Evolutionary conservation across 2,888 invertebrate genomes (phyloP).

Genomic region (Trachelus troglodyta): DNA sequence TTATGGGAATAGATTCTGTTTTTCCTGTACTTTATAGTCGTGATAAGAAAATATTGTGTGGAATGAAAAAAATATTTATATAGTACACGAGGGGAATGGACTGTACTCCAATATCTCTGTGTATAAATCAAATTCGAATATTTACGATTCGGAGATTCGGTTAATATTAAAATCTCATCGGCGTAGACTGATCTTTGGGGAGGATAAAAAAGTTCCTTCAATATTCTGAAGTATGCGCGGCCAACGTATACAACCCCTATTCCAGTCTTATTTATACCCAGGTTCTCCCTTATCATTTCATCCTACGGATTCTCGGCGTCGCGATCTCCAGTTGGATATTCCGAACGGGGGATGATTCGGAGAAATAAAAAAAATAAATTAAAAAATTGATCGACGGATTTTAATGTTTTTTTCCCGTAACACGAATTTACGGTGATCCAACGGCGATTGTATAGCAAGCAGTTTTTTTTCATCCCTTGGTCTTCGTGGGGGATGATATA

Average conservation of each 20-base stretch:
- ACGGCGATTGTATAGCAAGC: neutral
- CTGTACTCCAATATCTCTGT: neutral
- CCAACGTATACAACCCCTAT: neutral
- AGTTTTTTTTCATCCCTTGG: neutral
- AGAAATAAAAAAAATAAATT: neutral
- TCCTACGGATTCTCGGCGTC: neutral
- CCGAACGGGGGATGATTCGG: neutral
- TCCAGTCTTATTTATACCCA: neutral
- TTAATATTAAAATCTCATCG: neutral
- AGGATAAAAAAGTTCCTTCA: neutral
- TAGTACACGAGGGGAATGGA: neutral
- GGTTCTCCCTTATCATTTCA: neutral
- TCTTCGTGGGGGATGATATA: neutral
- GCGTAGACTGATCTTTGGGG: neutral
- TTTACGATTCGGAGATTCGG: neutral
- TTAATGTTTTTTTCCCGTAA: neutral
- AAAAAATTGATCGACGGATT: neutral
- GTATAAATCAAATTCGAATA: neutral
- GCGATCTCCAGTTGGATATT: neutral
- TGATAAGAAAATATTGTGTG: neutral
- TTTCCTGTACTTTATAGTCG: no score
- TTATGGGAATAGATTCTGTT: no score
- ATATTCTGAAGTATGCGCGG: neutral
- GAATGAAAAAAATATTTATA: neutral
- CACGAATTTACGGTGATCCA: neutral